Evolutionary conservation across 92 coral and sea anemone species (phyloP).

Genomic region (Palythoa heliodiscus): DNA sequence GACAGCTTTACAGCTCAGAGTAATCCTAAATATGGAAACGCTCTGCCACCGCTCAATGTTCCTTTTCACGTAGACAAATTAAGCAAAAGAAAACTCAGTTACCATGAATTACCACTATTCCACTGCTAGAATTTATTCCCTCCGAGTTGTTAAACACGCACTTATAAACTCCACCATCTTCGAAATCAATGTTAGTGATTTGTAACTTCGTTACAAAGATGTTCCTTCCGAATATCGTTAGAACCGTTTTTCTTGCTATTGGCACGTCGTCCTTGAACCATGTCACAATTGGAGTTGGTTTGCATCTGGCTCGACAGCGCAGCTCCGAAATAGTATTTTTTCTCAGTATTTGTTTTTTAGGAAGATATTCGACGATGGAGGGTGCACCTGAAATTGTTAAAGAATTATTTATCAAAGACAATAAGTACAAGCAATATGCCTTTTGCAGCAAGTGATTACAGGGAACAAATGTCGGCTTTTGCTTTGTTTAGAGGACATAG

Average conservation of each 20-base stretch:
- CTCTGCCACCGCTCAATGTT: too few species aligned
- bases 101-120: constrained; percentile 20
- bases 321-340: neutral
- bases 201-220: neutral
- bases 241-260: neutral
- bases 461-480: too few species aligned
- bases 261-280: neutral
- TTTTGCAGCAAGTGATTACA: too few species aligned
- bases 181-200: neutral
- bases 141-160: constrained; percentile 16
- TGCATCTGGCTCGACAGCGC: constrained; percentile 10
- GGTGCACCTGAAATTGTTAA: neutral
- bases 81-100: neutral
- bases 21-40: too few species aligned
- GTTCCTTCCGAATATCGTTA: neutral
- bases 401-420: neutral
- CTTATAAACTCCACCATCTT: constrained; percentile 18
- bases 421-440: too few species aligned
- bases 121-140: constrained; percentile 28
- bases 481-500: too few species aligned
- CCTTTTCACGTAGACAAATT: neutral
- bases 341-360: neutral
- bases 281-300: constrained; percentile 14
- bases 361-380: constrained; percentile 7
- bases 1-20: too few species aligned